Evolutionary conservation across 53 echinoderm and acorn worm species (phyloP).

Genomic region (Pentamera pediparva): DNA sequence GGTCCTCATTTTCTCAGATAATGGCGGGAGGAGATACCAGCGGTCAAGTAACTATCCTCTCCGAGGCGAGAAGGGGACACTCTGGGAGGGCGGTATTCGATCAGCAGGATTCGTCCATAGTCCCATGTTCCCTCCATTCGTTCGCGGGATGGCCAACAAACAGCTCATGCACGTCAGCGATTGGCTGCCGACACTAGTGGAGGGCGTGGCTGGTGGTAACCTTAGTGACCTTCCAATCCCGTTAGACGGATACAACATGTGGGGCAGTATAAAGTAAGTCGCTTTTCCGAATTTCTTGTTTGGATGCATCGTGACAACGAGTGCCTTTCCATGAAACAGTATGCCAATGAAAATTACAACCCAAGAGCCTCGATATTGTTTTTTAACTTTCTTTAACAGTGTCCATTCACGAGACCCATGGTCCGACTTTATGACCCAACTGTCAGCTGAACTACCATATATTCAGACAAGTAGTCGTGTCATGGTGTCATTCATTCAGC

Average conservation of each 20-base stretch:
- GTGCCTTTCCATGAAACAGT: no score
- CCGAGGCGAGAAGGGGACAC: slow-evolving; percentile 7
- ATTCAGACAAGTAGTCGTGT: no score
- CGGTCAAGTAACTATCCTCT: slow-evolving; percentile 12
- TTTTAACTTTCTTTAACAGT: no score
- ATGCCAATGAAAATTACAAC: no score
- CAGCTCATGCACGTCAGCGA: slow-evolving; percentile 35
- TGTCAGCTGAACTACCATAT: no score
- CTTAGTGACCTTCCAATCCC: not conserved
- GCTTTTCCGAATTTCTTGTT: not conserved
- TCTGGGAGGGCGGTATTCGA: slow-evolving; percentile 30
- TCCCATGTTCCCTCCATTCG: not conserved
- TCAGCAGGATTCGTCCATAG: slow-evolving; percentile 18
- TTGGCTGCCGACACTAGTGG: slow-evolving; percentile 28
- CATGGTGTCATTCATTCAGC: no score
- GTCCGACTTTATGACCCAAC: no score
- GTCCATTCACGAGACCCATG: no score
- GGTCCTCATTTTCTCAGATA: slow-evolving; percentile 12
- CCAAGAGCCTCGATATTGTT: no score
- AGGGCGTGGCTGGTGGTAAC: slow-evolving; percentile 25
- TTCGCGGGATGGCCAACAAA: slow-evolving; percentile 15
- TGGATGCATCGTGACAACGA: no score
- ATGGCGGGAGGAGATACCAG: slow-evolving; percentile 6
- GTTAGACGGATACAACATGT: slow-evolving; percentile 24
- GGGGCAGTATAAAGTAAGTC: slow-evolving; percentile 21